Percentiles rank a stretch among this genome's conserved stretches.
phyloP scores from a whole-genome alignment of 1,140 invertebrate species.

The Coboldia fuscipes region DNA sequence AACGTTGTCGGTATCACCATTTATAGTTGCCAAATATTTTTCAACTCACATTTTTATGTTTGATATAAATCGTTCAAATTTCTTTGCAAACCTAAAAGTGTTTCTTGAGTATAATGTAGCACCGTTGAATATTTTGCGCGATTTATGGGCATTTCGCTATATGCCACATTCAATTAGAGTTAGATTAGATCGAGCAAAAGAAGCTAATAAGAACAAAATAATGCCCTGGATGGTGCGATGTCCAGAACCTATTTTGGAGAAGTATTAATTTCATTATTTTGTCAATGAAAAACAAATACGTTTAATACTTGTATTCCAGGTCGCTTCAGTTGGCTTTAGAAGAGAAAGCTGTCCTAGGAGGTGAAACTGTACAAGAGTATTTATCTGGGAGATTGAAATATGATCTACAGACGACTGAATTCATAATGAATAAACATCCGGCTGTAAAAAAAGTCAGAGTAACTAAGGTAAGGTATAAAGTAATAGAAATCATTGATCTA shows the following conservation, averaged over 20 bases:
- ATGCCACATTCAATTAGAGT: conserved; percentile 15
- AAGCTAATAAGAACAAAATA: conserved; percentile 21
- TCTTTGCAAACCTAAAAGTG: conserved; percentile 14
- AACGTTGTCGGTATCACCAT: conserved; percentile 10
- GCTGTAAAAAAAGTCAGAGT: conserved; percentile 22
- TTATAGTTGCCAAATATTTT: conserved; percentile 14
- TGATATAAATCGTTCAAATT: conserved; percentile 18
- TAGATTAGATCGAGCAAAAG: conserved; percentile 19
- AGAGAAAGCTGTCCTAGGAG: conserved; percentile 22
- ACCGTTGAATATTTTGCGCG: conserved; percentile 22
- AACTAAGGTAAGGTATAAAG: conserved; percentile 19
- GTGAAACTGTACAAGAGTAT: conserved; percentile 22
- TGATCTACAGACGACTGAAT: conserved; percentile 13
- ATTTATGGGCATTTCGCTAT: conserved; percentile 27
- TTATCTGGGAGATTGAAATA: conserved; percentile 23
- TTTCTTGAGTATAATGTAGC: conserved; percentile 21
- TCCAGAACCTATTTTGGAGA: conserved; percentile 20
- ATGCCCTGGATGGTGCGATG: conserved; percentile 33
- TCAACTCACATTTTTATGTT: conserved; percentile 16
- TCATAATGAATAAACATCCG: conserved; percentile 22
- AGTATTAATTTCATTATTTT: conserved; percentile 8
- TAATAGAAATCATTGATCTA: neutral
- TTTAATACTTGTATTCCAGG: conserved; percentile 9
- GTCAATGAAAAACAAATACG: neutral
- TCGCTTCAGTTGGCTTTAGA: conserved; percentile 21